phyloP scores from a whole-genome alignment of 1,140 invertebrate species.

The Panagrolaimus sp. region DNA sequence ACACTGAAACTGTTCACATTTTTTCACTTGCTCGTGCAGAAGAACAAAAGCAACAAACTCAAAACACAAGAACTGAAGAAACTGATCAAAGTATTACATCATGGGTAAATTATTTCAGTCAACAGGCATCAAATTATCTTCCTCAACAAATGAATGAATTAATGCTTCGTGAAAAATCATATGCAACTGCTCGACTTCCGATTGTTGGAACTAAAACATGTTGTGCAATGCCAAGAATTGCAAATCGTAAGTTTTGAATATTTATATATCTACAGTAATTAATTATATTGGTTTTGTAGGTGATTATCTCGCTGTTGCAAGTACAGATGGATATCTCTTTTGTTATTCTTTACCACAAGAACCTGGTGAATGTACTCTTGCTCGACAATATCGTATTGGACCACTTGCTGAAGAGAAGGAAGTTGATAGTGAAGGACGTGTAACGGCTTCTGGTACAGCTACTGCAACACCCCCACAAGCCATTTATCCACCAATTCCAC shows the following conservation, averaged over 20 bases:
- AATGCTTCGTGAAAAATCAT: slow-evolving; percentile 49
- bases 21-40: slow-evolving; percentile 64
- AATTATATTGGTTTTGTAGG: background rate
- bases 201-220: slow-evolving; percentile 41
- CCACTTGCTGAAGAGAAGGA: slow-evolving; percentile 13
- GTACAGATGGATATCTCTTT: slow-evolving; percentile 44
- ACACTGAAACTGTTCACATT: slow-evolving; percentile 96
- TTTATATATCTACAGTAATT: background rate
- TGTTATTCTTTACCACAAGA: slow-evolving; percentile 37
- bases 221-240: slow-evolving; percentile 38
- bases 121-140: slow-evolving; percentile 42
- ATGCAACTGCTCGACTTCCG: slow-evolving; percentile 42
- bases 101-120: slow-evolving; percentile 48
- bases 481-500: background rate
- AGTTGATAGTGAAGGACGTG: background rate
- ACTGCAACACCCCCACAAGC: background rate
- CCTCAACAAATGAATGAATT: slow-evolving; percentile 44
- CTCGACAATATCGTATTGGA: slow-evolving; percentile 41
- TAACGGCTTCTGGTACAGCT: background rate
- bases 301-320: slow-evolving; percentile 43
- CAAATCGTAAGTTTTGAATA: background rate
- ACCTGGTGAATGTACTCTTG: slow-evolving; percentile 37
- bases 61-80: background rate
- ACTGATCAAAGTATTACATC: background rate
- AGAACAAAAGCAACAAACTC: background rate